phyloP scores from a whole-genome alignment of 2,113 vertebrate species.

The Sapayoa aenigma region DNA sequence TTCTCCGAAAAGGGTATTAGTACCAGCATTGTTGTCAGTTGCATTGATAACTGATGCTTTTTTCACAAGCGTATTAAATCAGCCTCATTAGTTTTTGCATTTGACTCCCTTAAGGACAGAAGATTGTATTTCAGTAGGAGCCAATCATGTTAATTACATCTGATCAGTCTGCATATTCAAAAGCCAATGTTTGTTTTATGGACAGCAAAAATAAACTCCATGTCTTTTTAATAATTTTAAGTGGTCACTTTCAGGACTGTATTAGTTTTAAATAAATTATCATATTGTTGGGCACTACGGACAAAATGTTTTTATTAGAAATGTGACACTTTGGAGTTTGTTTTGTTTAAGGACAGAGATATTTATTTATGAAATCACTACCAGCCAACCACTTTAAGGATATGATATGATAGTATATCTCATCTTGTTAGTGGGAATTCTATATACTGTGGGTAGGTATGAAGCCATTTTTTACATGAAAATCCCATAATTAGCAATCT shows the following conservation, averaged over 20 bases:
- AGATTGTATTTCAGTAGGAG: constrained; percentile 69
- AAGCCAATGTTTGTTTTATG: constrained; percentile 75
- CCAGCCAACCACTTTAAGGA: background rate
- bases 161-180: constrained; percentile 81
- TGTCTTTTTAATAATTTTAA: constrained; percentile 80
- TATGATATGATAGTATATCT: background rate
- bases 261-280: constrained; percentile 80
- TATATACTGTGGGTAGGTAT: background rate
- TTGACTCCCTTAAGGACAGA: constrained; percentile 72
- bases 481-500: background rate
- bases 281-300: constrained; percentile 56
- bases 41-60: constrained; percentile 72
- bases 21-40: constrained; percentile 10
- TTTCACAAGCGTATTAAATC: constrained; percentile 74
- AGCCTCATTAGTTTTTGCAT: constrained; percentile 78
- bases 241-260: constrained; percentile 76
- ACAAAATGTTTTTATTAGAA: constrained; percentile 56
- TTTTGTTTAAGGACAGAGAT: background rate
- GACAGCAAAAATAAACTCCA: constrained; percentile 76
- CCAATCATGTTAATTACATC: constrained; percentile 82
- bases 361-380: background rate
- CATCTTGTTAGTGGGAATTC: background rate
- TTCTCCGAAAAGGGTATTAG: constrained; percentile 40
- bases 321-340: background rate
- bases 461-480: background rate